Conservation (phyloP, 2,888 invertebrate species). For the Rhopalosiphum nymphaeae region DNA sequence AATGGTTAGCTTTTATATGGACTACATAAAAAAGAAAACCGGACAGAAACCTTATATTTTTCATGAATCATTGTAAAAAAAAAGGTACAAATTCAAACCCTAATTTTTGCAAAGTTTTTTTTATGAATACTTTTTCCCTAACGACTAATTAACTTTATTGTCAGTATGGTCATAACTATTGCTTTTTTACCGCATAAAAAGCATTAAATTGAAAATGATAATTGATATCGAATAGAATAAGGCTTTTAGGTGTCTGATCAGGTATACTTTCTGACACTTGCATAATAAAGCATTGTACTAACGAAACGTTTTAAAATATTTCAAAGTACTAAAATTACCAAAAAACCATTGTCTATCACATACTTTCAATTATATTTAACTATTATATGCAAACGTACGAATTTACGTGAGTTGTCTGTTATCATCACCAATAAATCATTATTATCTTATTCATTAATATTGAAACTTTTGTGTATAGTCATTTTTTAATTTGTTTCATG, state of each 20-base stretch:
- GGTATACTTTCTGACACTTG: not conserved
- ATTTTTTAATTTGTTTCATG: not conserved
- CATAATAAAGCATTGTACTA: not conserved
- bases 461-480: not conserved
- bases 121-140: conserved; percentile 52
- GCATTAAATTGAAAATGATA: conserved; percentile 42
- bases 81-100: conserved; percentile 61
- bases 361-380: not conserved
- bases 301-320: not conserved
- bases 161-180: conserved; percentile 38
- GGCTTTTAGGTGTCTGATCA: conserved; percentile 25
- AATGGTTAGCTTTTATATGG: conserved; percentile 43
- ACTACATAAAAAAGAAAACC: conserved; percentile 53
- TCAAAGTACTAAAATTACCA: not conserved
- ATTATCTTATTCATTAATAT: not conserved
- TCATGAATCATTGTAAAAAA: conserved; percentile 63
- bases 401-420: not conserved
- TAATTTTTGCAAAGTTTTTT: conserved; percentile 46
- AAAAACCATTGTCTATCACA: not conserved
- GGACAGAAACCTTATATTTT: conserved; percentile 62
- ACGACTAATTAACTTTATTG: conserved; percentile 57
- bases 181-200: conserved; percentile 42
- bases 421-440: not conserved
- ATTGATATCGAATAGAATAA: conserved; percentile 50
- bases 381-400: not conserved